Evolutionary conservation across 2,113 vertebrate genomes (phyloP), one percentile per base, ranked within the genome.

Genomic region (Cyanistes caeruleus): DNA sequence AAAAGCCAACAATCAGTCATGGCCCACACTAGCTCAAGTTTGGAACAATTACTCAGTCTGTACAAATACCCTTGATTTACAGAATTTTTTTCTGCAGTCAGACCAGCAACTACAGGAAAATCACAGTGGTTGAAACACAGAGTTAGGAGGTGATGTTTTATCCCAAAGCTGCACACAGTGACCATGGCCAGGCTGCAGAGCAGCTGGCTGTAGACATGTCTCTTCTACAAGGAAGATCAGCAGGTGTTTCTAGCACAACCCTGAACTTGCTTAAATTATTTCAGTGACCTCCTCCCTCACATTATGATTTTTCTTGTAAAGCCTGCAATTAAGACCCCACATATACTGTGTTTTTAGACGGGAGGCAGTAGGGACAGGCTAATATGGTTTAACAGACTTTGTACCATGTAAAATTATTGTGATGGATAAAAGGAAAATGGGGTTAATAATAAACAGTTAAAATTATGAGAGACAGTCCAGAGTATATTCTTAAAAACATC

Each of bases 311-410:
- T 65, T 55, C 59, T 41, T 69, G 9, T 37, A 8, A 75, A 68
- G 49, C 51, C 53, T 76, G 20, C 2, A 5, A 21, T 35, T 37
- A 90, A 49, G 14, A 43, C 8, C 22, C 17, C 20, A 17, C 2
- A 41, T 0, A 0, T 18, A 31, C 10, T 25, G 16, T 33, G 17
- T 4, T 55, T 74, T 77, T 15, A 69, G 78, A 58, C 2, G 12
- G 1, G 4, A 7, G 15, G 5, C 28, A 74, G 19, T 5, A 3
- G 6, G 20, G 7, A n/a, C 1, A 5, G 9, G 13, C 41, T 16
- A 10, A 68, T 2, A 48, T 30, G 9, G 10, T 53, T 90, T 69
- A 72, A 84, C 31, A 76, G 31, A 19, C 6, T 46, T 62, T 8
- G 7, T 37, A 62, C 22, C 11, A 37, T 22, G 10, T 53, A n/a